Conservation (phyloP, 2,888 invertebrate genomes). For the Yponomeuta cagnagella region DNA sequence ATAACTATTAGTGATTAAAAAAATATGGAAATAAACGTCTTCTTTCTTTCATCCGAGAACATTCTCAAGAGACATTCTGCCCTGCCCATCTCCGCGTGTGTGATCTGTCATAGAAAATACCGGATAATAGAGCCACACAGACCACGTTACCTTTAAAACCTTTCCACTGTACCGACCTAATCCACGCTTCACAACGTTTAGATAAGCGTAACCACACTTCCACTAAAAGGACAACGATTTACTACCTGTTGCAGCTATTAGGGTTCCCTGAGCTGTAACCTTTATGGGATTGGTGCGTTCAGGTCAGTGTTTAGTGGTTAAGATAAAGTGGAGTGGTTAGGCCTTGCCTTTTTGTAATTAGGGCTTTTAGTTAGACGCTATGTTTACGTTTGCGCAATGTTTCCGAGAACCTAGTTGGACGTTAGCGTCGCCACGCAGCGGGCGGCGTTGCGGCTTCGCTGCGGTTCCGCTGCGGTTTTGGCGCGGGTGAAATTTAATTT, state of each 20-base stretch:
- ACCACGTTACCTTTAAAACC: neutral
- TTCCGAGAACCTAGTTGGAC: neutral
- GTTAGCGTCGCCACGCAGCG: neutral
- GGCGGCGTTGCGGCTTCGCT: too few species aligned
- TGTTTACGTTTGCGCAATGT: neutral
- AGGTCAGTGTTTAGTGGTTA: neutral
- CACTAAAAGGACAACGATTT: conserved; percentile 12
- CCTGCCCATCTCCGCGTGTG: neutral
- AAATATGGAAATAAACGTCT: too few species aligned
- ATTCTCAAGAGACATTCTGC: too few species aligned
- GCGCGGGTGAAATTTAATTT: too few species aligned
- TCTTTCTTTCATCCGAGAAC: too few species aligned
- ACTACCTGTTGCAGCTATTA: conserved; percentile 9
- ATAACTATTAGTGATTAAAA: too few species aligned
- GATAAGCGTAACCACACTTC: conserved; percentile 8
- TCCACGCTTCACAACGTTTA: conserved; percentile 1
- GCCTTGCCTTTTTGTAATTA: neutral
- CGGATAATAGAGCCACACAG: neutral
- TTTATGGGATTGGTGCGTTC: neutral
- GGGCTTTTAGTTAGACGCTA: neutral
- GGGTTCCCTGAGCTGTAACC: conserved; percentile 6
- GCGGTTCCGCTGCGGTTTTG: too few species aligned
- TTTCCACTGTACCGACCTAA: neutral
- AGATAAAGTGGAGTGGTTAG: conserved; percentile 1
- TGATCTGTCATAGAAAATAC: neutral